Percentiles rank a stretch among this genome's conserved stretches.
Conservation (phyloP, 2,888 invertebrate genomes). For the Hyposoter didymator region DNA sequence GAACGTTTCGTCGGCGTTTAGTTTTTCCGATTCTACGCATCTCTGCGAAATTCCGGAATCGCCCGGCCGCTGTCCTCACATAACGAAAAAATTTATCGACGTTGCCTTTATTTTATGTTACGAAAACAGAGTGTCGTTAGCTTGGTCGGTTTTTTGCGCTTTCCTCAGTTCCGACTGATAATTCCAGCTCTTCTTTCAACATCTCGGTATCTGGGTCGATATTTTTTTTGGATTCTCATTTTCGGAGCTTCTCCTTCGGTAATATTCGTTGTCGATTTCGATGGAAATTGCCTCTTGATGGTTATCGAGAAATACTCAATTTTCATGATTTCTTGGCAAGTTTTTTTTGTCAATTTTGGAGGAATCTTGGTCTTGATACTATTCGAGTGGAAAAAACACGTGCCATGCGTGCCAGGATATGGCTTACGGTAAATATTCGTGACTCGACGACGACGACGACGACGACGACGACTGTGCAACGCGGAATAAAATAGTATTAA, state of each 20-base stretch:
- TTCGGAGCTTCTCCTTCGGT: background rate
- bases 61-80: background rate
- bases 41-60: background rate
- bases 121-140: background rate
- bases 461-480: constrained; percentile 39
- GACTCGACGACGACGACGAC: constrained; percentile 15
- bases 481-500: constrained; percentile 10
- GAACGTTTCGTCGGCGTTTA: background rate
- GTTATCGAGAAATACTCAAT: background rate
- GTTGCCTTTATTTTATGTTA: background rate
- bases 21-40: background rate
- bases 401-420: constrained; percentile 44
- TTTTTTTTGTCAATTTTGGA: background rate
- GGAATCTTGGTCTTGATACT: constrained; percentile 19
- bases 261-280: background rate
- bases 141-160: too few species aligned
- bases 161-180: background rate
- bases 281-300: too few species aligned
- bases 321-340: background rate
- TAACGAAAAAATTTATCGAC: background rate
- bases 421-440: constrained; percentile 48
- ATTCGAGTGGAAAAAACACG: constrained; percentile 45
- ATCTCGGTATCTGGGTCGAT: too few species aligned
- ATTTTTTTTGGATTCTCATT: background rate
- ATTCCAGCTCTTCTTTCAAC: background rate